Conservation (phyloP, 2,888 invertebrate genomes). For the Thera britannica region DNA sequence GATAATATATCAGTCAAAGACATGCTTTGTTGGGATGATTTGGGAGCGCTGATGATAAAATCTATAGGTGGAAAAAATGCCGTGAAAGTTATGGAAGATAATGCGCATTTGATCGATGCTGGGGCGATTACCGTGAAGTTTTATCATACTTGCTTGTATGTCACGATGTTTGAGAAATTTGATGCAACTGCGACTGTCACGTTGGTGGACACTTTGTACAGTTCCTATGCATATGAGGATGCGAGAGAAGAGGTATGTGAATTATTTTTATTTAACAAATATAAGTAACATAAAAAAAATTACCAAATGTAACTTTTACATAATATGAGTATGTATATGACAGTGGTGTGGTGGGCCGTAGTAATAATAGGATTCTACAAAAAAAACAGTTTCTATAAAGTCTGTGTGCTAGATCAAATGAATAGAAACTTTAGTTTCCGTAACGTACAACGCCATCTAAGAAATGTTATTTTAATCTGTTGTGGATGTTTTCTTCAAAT, state of each 20-base stretch:
- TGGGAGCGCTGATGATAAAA: slow-evolving; percentile 85
- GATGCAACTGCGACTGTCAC: slow-evolving; percentile 63
- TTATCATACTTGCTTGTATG: slow-evolving; percentile 84
- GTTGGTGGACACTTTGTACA: slow-evolving; percentile 73
- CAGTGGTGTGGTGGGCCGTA: no score
- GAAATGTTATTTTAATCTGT: no score
- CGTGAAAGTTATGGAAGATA: slow-evolving; percentile 82
- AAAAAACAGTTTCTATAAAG: no score
- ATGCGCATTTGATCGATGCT: slow-evolving; percentile 82
- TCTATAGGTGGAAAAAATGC: slow-evolving; percentile 85
- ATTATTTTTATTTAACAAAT: neutral
- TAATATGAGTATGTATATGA: no score
- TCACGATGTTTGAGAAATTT: slow-evolving; percentile 72
- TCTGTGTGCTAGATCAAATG: no score
- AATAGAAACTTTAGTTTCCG: no score
- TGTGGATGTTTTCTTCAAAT: no score
- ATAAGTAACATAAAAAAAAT: no score
- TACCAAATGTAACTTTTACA: no score
- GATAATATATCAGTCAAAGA: slow-evolving; percentile 72
- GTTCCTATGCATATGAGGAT: slow-evolving; percentile 69
- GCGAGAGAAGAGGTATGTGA: slow-evolving; percentile 65
- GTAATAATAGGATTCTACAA: no score
- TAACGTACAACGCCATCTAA: no score
- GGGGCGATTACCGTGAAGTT: slow-evolving; percentile 86
- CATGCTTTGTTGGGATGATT: slow-evolving; percentile 85